Percentiles rank a stretch among this genome's conserved stretches.
Evolutionary conservation across 2,888 invertebrate genomes (phyloP).

Genomic region (Chymomyza procnemis): DNA sequence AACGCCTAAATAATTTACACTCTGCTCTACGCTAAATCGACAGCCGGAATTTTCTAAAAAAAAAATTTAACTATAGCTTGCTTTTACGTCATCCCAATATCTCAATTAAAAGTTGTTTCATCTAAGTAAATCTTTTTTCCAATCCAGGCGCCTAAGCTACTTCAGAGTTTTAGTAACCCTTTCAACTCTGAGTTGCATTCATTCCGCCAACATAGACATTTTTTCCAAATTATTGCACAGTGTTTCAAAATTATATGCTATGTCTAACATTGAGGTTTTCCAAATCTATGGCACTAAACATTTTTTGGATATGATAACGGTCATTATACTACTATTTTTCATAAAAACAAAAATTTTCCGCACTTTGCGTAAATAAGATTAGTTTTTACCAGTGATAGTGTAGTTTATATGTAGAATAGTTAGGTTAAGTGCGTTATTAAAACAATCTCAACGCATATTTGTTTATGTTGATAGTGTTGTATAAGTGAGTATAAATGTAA

Average conservation of each 20-base stretch:
- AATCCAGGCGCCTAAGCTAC: too few relatives aligned
- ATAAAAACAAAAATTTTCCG: neutral
- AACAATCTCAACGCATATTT: neutral
- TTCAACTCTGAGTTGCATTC: too few relatives aligned
- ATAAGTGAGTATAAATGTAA: constrained; percentile 20
- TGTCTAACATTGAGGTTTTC: constrained; percentile 36
- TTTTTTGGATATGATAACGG: constrained; percentile 8
- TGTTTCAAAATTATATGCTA: constrained; percentile 27
- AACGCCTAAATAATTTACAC: too few relatives aligned
- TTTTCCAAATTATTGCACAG: too few relatives aligned
- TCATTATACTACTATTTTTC: neutral
- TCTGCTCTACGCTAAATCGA: too few relatives aligned
- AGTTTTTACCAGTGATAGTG: neutral
- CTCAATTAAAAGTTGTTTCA: too few relatives aligned
- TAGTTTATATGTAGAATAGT: neutral
- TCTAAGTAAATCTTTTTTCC: too few relatives aligned
- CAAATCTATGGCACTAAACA: constrained; percentile 13
- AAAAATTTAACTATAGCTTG: too few relatives aligned
- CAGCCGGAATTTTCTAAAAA: too few relatives aligned
- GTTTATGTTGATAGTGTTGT: neutral
- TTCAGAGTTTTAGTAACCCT: too few relatives aligned
- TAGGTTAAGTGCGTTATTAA: neutral
- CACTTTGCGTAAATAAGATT: neutral
- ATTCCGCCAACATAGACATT: too few relatives aligned
- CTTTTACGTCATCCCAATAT: too few relatives aligned